Evolutionary conservation across 2,113 vertebrate species (phyloP).

Genomic region (Sander vitreus): DNA sequence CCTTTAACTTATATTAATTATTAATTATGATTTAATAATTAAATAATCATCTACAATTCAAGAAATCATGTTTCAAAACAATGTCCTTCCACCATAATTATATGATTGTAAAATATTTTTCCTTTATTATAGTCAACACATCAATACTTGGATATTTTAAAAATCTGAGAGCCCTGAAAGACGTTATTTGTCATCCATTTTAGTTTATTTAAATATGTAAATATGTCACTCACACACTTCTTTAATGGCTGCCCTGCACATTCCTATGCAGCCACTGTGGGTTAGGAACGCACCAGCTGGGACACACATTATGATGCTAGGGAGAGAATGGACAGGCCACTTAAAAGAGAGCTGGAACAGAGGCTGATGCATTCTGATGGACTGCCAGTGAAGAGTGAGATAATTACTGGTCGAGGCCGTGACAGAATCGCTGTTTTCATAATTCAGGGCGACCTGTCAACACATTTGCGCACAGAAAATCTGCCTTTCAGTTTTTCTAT

Average conservation of each 20-base stretch:
- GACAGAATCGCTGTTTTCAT: slow-evolving; percentile 51
- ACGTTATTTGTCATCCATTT: neutral
- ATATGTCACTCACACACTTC: neutral
- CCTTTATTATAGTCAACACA: slow-evolving; percentile 4
- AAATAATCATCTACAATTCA: neutral
- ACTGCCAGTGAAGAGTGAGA: slow-evolving; percentile 40
- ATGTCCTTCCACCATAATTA: neutral
- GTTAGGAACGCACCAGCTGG: slow-evolving; percentile 29
- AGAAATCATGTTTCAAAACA: neutral
- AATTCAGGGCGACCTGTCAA: slow-evolving; percentile 47
- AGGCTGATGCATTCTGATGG: slow-evolving; percentile 54
- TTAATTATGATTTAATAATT: neutral
- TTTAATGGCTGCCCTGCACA: slow-evolving; percentile 25
- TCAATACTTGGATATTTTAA: neutral
- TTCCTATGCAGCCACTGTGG: slow-evolving; percentile 29
- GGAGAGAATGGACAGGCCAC: slow-evolving; percentile 37
- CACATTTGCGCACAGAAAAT: slow-evolving; percentile 4
- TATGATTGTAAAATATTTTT: neutral
- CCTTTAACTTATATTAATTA: neutral
- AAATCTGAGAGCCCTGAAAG: slow-evolving; percentile 6
- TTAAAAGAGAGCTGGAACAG: slow-evolving; percentile 52
- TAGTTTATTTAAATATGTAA: slow-evolving; percentile 1
- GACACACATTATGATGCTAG: slow-evolving; percentile 28
- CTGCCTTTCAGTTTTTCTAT: slow-evolving; percentile 10
- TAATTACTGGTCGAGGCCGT: slow-evolving; percentile 48